Evolutionary conservation across 2,888 invertebrate species (phyloP), one percentile per base, ranked within the genome.

Genomic region (Sinhomidia bicolor): DNA sequence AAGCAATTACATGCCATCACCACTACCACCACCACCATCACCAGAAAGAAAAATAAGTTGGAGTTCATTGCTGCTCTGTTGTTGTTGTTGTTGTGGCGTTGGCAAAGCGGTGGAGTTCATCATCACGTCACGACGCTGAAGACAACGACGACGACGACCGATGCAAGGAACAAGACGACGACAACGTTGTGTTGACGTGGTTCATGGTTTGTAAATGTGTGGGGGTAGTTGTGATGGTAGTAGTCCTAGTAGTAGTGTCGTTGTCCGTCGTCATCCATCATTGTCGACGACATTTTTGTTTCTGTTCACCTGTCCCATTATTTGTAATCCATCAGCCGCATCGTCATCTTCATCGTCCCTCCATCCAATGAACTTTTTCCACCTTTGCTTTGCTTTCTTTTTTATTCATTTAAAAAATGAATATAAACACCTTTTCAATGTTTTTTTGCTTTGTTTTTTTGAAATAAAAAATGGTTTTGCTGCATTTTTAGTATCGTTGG

Each of bases 261-360:
- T 80, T 80, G 80, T 80, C 80, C 80, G 62, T 74, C 74, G 20
- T 68, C 1, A n/a, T n/a, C n/a, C n/a, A n/a, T n/a, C n/a, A 23
- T 12, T 23, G n/a, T 17, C 20, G n/a, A 41, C 41, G 14, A 29
- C 51, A 29, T 51, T 29, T 51, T n/a, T n/a, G 14, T 29, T 76
- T 76, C n/a, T 76, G 51, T 51, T 76, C 76, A 76, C 76, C 76
- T 76, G 76, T 76, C 76, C 76, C 32, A 51, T 51, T 76, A 51
- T 76, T 51, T 51, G 51, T 32, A 76, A 76, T 76, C 76, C 51
- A 51, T 76, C 76, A 76, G 51, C 51, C 54, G 26, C 29, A 51
- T 76, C 76, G 29, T 44, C 44, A 51, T 17, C 5, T 9, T 12
- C 57, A 10, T 57, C 12, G n/a, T n/a, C n/a, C n/a, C n/a, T n/a